Percentiles rank a stretch among this genome's conserved stretches.
Evolutionary conservation across 1,140 invertebrate species (phyloP).

Genomic region (Samia ricini): DNA sequence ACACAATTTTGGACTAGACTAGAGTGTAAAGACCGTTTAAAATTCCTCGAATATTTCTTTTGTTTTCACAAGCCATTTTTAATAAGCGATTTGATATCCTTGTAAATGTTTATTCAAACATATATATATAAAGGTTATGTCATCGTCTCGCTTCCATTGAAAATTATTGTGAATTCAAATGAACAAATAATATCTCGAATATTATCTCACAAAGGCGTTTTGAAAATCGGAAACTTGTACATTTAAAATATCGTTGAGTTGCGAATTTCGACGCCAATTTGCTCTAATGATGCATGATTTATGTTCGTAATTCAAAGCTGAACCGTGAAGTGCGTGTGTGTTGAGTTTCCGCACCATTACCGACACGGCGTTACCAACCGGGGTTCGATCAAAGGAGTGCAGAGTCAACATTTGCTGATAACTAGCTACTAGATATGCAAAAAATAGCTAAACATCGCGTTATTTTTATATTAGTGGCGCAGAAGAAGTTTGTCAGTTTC

Average conservation of each 20-base stretch:
- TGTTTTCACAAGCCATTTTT: too few species aligned
- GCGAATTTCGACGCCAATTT: constrained; percentile 5
- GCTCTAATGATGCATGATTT: constrained; percentile 11
- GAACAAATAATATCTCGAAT: not conserved
- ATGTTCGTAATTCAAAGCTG: constrained; percentile 9
- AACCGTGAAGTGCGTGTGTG: constrained; percentile 12
- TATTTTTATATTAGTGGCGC: too few species aligned
- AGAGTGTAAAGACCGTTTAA: too few species aligned
- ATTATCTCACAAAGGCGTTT: not conserved
- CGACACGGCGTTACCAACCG: not conserved
- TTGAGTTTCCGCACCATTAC: constrained; percentile 12
- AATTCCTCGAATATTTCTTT: too few species aligned
- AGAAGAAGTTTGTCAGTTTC: too few species aligned
- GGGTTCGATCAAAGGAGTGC: not conserved
- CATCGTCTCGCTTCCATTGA: not conserved
- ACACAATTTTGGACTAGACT: too few species aligned
- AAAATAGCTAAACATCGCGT: too few species aligned
- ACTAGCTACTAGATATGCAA: not conserved
- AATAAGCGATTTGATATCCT: too few species aligned
- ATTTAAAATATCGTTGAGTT: not conserved
- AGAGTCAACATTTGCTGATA: not conserved
- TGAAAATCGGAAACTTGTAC: not conserved
- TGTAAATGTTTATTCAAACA: too few species aligned
- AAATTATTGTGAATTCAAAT: not conserved
- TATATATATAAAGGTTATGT: too few species aligned